A percentile compares a stretch with the other conserved stretches of the same genome.
phyloP scores from a whole-genome alignment of 2,888 invertebrate species.

The Stegophylla sp. region DNA sequence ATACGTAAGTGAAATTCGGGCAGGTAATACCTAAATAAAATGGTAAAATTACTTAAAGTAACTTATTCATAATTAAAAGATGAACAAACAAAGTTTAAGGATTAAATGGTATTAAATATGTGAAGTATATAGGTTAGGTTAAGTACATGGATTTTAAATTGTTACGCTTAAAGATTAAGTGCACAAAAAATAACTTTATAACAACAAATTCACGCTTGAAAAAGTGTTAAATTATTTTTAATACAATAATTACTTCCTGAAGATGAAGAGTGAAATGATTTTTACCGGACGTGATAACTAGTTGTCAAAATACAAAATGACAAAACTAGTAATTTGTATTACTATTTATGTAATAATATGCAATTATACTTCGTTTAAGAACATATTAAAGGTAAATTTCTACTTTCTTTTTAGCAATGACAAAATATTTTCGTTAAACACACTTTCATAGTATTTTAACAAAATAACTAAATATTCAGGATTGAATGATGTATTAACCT shows the following conservation, averaged over 20 bases:
- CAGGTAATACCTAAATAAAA: too few relatives aligned
- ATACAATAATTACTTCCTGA: not conserved
- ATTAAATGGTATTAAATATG: too few relatives aligned
- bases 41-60: too few relatives aligned
- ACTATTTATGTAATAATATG: not conserved
- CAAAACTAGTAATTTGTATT: not conserved
- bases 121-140: too few relatives aligned
- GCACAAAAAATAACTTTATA: not conserved
- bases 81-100: too few relatives aligned
- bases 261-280: not conserved
- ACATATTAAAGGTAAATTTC: slow-evolving; percentile 18
- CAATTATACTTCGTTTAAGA: slow-evolving; percentile 28
- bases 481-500: not conserved
- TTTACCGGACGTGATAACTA: not conserved
- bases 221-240: not conserved
- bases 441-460: not conserved
- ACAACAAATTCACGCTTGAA: not conserved
- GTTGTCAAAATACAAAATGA: not conserved
- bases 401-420: slow-evolving; percentile 20
- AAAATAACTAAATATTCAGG: not conserved
- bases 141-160: too few relatives aligned
- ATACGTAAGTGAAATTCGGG: too few relatives aligned
- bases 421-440: not conserved
- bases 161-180: too few relatives aligned
- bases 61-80: too few relatives aligned